phyloP scores from a whole-genome alignment of 2,797 vertebrate genomes.

The Gallinago stenura region DNA sequence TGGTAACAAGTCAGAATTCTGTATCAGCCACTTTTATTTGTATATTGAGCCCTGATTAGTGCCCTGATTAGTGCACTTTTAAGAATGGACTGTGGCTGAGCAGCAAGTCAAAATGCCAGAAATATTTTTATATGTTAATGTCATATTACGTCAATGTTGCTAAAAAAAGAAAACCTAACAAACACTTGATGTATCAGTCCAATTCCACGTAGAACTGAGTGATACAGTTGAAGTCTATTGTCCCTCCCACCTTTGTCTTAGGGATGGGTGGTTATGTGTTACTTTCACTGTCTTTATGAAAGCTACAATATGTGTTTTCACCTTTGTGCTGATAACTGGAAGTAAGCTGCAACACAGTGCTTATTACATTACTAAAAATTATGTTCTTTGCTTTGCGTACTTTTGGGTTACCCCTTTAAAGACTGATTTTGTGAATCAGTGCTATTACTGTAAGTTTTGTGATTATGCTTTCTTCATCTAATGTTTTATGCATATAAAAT shows the following conservation, averaged over 20 bases:
- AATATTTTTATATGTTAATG: conserved; percentile 88
- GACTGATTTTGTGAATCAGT: conserved; percentile 77
- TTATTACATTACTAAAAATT: conserved; percentile 72
- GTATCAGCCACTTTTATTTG: conserved; percentile 83
- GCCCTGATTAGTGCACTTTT: conserved; percentile 76
- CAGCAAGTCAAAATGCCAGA: conserved; percentile 82
- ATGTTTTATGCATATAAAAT: conserved; percentile 76
- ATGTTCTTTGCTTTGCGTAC: conserved; percentile 73
- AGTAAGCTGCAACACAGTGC: conserved; percentile 79
- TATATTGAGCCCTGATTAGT: conserved; percentile 81
- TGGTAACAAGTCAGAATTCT: conserved; percentile 85
- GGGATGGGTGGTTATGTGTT: conserved; percentile 82
- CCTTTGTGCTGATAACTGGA: conserved; percentile 86
- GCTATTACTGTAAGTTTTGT: conserved; percentile 68
- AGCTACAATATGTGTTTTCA: conserved; percentile 83
- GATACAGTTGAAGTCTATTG: conserved; percentile 89
- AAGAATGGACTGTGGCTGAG: conserved; percentile 81
- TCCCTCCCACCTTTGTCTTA: conserved; percentile 78
- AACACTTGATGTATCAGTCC: conserved; percentile 84
- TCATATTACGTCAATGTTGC: conserved; percentile 86
- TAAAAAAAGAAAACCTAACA: conserved; percentile 82
- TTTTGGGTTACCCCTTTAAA: conserved; percentile 82
- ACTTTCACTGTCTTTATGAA: conserved; percentile 83
- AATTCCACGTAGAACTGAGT: conserved; percentile 84
- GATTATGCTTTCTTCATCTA: conserved; percentile 77